Conservation (phyloP, 2,888 invertebrate genomes). For the Archips crataeganus region DNA sequence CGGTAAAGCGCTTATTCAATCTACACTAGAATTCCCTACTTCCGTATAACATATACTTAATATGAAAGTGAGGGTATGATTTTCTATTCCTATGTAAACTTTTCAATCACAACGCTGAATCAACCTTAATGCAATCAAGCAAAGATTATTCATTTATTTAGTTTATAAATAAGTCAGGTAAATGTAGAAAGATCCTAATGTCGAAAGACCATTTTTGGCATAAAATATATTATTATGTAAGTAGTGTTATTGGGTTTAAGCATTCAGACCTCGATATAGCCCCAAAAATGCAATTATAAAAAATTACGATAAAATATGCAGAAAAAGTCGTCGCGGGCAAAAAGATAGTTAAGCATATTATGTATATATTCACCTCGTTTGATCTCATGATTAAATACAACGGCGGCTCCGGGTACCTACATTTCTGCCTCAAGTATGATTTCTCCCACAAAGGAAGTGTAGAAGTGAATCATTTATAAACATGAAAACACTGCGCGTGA, state of each 20-base stretch:
- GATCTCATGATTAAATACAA: conserved; percentile 9
- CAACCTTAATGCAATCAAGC: too few relatives aligned
- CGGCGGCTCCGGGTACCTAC: neutral
- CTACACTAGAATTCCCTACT: neutral
- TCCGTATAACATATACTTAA: neutral
- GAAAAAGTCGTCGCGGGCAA: neutral
- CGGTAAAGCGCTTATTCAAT: conserved; percentile 1
- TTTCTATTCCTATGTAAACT: neutral
- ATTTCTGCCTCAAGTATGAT: conserved; percentile 6
- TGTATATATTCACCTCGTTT: neutral
- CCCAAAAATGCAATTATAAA: neutral
- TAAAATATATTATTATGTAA: too few relatives aligned
- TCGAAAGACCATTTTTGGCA: too few relatives aligned
- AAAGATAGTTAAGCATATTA: neutral
- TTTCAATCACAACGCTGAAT: neutral
- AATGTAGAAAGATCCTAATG: too few relatives aligned
- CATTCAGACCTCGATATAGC: too few relatives aligned
- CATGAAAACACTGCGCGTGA: conserved; percentile 7
- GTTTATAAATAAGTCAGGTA: too few relatives aligned
- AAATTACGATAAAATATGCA: neutral
- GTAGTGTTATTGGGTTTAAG: too few relatives aligned
- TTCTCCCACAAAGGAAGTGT: neutral
- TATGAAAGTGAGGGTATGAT: neutral
- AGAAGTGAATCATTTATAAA: conserved; percentile 10
- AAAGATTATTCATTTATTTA: too few relatives aligned